Conservation (phyloP, 2,888 invertebrate species). For the Anticlea derivata region DNA sequence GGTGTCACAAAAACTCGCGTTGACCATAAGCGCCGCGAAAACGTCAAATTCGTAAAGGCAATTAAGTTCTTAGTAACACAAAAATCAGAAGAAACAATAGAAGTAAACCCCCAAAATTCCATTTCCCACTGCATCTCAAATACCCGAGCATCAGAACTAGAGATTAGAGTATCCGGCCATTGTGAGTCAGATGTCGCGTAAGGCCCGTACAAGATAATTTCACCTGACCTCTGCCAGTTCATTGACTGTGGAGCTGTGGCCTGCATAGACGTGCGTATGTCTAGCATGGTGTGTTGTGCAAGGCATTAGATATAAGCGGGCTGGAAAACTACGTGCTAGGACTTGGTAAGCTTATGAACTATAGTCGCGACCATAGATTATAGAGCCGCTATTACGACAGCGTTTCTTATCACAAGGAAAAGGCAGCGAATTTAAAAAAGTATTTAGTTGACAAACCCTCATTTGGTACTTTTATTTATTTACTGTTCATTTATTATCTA, state of each 20-base stretch:
- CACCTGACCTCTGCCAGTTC: conserved; percentile 82
- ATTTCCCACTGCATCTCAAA: conserved; percentile 44
- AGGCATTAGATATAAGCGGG: conserved; percentile 24
- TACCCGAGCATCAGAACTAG: conserved; percentile 52
- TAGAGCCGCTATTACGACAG: too few relatives aligned
- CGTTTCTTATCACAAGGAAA: too few relatives aligned
- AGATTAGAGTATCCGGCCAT: conserved; percentile 72
- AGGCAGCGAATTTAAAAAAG: too few relatives aligned
- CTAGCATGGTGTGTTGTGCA: conserved; percentile 52
- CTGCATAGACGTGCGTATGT: conserved; percentile 80
- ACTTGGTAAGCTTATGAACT: too few relatives aligned
- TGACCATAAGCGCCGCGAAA: too few relatives aligned
- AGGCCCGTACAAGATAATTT: conserved; percentile 77
- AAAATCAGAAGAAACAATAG: conserved; percentile 1
- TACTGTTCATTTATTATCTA: too few relatives aligned
- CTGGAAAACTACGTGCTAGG: too few relatives aligned
- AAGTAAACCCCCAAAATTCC: conserved; percentile 18
- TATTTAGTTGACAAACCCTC: too few relatives aligned
- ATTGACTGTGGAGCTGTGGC: conserved; percentile 69
- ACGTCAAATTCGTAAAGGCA: too few relatives aligned
- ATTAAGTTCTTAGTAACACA: background rate
- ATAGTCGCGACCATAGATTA: too few relatives aligned
- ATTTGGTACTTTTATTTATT: too few relatives aligned
- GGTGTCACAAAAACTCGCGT: too few relatives aligned
- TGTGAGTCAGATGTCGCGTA: conserved; percentile 77